These are phyloP conservation scores for Clupea harengus DNA, from an alignment of 2,113 vertebrate species.

Conservation along the genomic window DNA sequence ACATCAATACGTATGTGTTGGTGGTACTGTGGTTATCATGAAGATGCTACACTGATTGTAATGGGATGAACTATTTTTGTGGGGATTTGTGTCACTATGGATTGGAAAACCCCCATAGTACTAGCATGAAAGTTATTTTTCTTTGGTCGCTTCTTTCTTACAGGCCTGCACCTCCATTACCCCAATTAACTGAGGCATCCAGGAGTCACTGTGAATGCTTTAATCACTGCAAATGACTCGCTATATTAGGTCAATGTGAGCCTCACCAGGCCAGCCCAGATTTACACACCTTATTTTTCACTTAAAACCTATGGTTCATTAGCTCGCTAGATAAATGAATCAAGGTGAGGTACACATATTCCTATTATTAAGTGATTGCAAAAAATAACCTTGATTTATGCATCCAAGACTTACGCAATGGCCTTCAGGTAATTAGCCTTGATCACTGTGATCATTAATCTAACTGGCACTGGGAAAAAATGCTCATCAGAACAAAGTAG, in stretches of 20 bases:
- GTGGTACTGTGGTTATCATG: neutral
- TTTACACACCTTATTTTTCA: slow-evolving; percentile 25
- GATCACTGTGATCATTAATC: slow-evolving; percentile 47
- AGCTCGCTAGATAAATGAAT: slow-evolving; percentile 44
- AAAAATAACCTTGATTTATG: slow-evolving; percentile 51
- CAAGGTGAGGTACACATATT: slow-evolving; percentile 44
- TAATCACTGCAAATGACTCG: slow-evolving; percentile 25
- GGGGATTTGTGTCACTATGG: neutral
- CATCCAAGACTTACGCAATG: slow-evolving; percentile 42
- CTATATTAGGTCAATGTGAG: slow-evolving; percentile 5
- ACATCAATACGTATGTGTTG: neutral
- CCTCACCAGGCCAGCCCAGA: neutral
- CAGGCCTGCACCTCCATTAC: neutral
- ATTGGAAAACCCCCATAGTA: neutral
- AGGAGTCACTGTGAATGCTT: slow-evolving; percentile 36
- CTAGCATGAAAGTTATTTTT: neutral
- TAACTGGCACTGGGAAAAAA: slow-evolving; percentile 38
- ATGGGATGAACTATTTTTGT: neutral
- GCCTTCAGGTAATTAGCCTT: slow-evolving; percentile 47
- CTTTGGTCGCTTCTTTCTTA: neutral
- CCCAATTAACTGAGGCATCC: neutral
- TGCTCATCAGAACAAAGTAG: slow-evolving; percentile 25
- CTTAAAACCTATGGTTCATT: slow-evolving; percentile 38
- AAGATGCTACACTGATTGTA: neutral
- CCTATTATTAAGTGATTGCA: slow-evolving; percentile 49